Evolutionary conservation across 2,113 vertebrate species (phyloP).

Genomic region (Ceratotherium simum): DNA sequence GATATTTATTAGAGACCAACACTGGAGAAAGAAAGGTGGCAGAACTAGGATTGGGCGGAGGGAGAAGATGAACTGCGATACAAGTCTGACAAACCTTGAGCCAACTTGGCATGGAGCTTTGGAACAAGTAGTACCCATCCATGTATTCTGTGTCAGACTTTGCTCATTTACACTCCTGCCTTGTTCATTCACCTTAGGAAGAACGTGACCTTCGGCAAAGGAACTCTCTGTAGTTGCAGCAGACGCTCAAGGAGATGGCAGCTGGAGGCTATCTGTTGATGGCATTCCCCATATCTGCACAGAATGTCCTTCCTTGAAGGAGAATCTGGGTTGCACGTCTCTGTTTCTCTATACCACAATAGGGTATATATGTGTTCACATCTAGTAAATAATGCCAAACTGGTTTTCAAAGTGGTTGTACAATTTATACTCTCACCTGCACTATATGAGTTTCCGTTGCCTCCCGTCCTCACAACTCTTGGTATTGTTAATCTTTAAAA

Average conservation of each 20-base stretch:
- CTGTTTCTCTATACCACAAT: neutral
- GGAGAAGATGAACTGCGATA: neutral
- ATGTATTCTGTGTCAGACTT: neutral
- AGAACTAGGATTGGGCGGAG: neutral
- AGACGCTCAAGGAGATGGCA: neutral
- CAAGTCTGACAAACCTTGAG: conserved; percentile 31
- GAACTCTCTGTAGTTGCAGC: neutral
- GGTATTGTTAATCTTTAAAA: neutral
- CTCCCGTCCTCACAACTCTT: neutral
- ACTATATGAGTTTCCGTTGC: neutral
- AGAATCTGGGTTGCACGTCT: neutral
- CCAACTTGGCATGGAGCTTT: neutral
- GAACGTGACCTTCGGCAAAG: neutral
- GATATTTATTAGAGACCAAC: conserved; percentile 32
- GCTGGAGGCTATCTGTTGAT: neutral
- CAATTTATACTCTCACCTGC: neutral
- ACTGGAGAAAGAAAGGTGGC: neutral
- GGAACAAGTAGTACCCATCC: neutral
- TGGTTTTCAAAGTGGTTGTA: neutral
- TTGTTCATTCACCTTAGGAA: conserved; percentile 40
- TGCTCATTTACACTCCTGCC: neutral
- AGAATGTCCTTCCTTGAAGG: neutral
- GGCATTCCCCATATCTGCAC: neutral
- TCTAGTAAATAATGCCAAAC: neutral
- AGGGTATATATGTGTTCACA: neutral